Evolutionary conservation across 2,888 invertebrate genomes (phyloP).

Genomic region (Cheilosia soror): DNA sequence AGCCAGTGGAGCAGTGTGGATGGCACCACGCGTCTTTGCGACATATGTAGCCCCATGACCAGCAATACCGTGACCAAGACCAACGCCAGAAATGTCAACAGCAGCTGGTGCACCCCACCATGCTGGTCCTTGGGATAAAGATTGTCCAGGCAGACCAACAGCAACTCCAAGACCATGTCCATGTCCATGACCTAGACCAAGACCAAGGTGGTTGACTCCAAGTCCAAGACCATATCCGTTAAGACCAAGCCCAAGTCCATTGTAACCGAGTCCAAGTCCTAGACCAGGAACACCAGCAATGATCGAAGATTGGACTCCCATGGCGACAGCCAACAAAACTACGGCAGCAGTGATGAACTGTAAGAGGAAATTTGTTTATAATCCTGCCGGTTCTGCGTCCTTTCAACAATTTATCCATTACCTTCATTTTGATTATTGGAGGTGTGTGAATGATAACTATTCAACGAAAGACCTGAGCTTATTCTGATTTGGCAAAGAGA

Average conservation of each 20-base stretch:
- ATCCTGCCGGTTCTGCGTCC: not conserved
- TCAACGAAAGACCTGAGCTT: conserved; percentile 32
- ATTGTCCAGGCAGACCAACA: conserved; percentile 25
- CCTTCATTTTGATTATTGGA: conserved; percentile 62
- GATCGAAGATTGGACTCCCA: conserved; percentile 81
- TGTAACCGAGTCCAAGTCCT: conserved; percentile 75
- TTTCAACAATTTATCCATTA: not conserved
- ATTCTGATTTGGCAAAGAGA: conserved; percentile 40
- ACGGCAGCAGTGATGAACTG: conserved; percentile 79
- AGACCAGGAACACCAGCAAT: conserved; percentile 74
- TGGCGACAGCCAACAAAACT: conserved; percentile 81
- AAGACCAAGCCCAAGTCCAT: conserved; percentile 64
- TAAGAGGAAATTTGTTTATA: conserved; percentile 20
- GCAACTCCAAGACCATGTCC: conserved; percentile 33
- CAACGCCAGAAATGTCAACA: conserved; percentile 72
- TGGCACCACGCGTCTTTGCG: conserved; percentile 80
- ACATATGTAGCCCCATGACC: conserved; percentile 81
- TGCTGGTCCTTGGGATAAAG: conserved; percentile 64
- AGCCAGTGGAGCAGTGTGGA: conserved; percentile 80
- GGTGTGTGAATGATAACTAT: conserved; percentile 35
- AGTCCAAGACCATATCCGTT: conserved; percentile 72
- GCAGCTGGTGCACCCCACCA: conserved; percentile 50
- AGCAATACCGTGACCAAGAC: conserved; percentile 81
- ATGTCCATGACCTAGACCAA: conserved; percentile 31
- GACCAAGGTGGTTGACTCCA: conserved; percentile 75